Percentiles rank a stretch among this genome's conserved stretches.
phyloP scores from a whole-genome alignment of 1,140 invertebrate genomes.

The Diabrotica undecimpunctata region DNA sequence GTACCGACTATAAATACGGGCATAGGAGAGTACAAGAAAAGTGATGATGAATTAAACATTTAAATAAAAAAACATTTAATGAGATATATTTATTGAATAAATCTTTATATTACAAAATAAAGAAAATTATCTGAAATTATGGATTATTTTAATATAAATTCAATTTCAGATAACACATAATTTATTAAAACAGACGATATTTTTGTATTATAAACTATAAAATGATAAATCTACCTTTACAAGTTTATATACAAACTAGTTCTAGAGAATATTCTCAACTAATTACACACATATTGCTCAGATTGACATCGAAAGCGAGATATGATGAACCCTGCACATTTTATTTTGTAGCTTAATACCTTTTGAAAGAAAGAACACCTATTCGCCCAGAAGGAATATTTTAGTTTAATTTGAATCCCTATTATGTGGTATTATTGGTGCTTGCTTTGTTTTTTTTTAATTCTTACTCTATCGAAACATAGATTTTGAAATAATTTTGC shows the following conservation, averaged over 20 bases:
- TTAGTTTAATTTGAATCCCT: too few species aligned
- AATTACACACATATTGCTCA: slow-evolving; percentile 14
- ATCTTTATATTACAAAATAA: slow-evolving; percentile 1
- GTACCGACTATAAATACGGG: too few species aligned
- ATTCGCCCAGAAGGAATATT: too few species aligned
- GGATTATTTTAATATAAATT: slow-evolving; percentile 7
- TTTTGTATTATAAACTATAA: slow-evolving; percentile 11
- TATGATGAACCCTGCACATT: neutral
- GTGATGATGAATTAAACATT: too few species aligned
- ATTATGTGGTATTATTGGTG: too few species aligned
- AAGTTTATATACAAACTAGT: slow-evolving; percentile 16
- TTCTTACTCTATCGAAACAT: too few species aligned
- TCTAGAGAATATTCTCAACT: slow-evolving; percentile 1
- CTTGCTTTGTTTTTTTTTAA: too few species aligned
- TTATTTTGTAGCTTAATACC: too few species aligned
- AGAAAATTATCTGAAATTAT: slow-evolving; percentile 7
- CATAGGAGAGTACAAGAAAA: too few species aligned
- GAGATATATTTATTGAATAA: slow-evolving; percentile 3
- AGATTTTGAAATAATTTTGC: too few species aligned
- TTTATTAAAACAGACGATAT: slow-evolving; percentile 11
- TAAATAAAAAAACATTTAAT: neutral
- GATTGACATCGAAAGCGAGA: slow-evolving; percentile 8
- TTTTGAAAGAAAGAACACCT: too few species aligned
- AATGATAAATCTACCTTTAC: slow-evolving; percentile 14
- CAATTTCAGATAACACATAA: slow-evolving; percentile 17